Conservation (phyloP, 2,888 invertebrate species). For the Cordylochernes scorpioides region DNA sequence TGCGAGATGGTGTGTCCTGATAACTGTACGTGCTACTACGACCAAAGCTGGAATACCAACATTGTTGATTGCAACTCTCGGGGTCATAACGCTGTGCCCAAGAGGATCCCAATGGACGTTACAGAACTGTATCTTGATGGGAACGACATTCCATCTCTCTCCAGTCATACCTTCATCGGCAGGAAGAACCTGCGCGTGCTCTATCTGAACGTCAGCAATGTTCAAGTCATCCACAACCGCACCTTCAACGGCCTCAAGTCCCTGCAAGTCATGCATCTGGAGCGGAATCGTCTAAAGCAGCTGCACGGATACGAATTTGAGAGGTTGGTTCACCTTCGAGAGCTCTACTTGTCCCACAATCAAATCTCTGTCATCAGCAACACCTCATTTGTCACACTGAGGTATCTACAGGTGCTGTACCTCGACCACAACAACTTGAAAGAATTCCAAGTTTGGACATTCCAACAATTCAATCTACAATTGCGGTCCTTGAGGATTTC, state of each 20-base stretch:
- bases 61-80: conserved; percentile 52
- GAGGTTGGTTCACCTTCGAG: conserved; percentile 40
- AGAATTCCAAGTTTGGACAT: conserved; percentile 37
- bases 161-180: conserved; percentile 59
- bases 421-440: conserved; percentile 43
- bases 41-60: conserved; percentile 58
- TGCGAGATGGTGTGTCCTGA: conserved; percentile 71
- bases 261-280: conserved; percentile 42
- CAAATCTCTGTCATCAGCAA: conserved; percentile 39
- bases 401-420: conserved; percentile 35
- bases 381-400: conserved; percentile 38
- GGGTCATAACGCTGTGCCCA: conserved; percentile 30
- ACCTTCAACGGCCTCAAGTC: conserved; percentile 54
- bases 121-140: conserved; percentile 65
- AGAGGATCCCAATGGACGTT: conserved; percentile 65
- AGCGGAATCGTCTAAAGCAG: conserved; percentile 39
- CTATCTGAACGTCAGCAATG: conserved; percentile 47
- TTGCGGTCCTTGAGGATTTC: conserved; percentile 24
- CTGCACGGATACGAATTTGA: conserved; percentile 53
- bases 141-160: conserved; percentile 43
- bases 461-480: conserved; percentile 10
- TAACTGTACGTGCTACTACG: conserved; percentile 65
- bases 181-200: conserved; percentile 45
- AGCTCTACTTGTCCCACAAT: conserved; percentile 45
- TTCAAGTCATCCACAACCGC: conserved; percentile 48